Percentiles rank a stretch among this genome's conserved stretches.
Conservation (phyloP, 2,113 vertebrate genomes). For the Etheostoma spectabile region DNA sequence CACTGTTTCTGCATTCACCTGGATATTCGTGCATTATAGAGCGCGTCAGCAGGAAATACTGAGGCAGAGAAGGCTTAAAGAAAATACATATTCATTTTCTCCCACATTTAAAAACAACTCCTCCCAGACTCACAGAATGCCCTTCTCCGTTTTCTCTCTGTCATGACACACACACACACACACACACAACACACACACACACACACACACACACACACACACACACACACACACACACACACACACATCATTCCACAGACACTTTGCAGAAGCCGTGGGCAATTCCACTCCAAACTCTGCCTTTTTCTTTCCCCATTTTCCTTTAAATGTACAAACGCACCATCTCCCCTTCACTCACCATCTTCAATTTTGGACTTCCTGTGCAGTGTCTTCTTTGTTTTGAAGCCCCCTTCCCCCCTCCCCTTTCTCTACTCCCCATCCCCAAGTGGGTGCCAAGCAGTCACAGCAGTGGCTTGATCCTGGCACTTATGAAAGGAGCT, state of each 20-base stretch:
- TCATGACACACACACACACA: too few relatives aligned
- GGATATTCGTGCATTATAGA: constrained; percentile 56
- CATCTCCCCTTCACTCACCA: constrained; percentile 47
- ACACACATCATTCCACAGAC: constrained; percentile 33
- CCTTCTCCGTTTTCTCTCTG: constrained; percentile 29
- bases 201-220: not conserved
- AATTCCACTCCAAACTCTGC: constrained; percentile 35
- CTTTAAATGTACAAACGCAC: constrained; percentile 59
- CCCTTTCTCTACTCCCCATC: constrained; percentile 32
- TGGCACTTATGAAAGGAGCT: constrained; percentile 80
- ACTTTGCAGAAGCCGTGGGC: constrained; percentile 35
- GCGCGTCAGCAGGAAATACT: constrained; percentile 74
- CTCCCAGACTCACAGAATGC: constrained; percentile 36
- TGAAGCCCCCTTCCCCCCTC: constrained; percentile 13
- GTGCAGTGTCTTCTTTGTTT: constrained; percentile 64
- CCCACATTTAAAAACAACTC: constrained; percentile 51
- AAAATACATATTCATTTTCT: constrained; percentile 77
- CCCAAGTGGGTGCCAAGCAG: constrained; percentile 76
- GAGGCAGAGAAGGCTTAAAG: constrained; percentile 67
- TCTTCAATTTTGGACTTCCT: constrained; percentile 74
- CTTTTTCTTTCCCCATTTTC: constrained; percentile 53
- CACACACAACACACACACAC: constrained; percentile 29
- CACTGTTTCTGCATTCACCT: constrained; percentile 73
- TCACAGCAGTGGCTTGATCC: constrained; percentile 82
- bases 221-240: constrained; percentile 15